Evolutionary conservation across 2,797 vertebrate species (phyloP), one percentile per base, ranked within the genome.

Genomic region (Pseudochromis fuscus): DNA sequence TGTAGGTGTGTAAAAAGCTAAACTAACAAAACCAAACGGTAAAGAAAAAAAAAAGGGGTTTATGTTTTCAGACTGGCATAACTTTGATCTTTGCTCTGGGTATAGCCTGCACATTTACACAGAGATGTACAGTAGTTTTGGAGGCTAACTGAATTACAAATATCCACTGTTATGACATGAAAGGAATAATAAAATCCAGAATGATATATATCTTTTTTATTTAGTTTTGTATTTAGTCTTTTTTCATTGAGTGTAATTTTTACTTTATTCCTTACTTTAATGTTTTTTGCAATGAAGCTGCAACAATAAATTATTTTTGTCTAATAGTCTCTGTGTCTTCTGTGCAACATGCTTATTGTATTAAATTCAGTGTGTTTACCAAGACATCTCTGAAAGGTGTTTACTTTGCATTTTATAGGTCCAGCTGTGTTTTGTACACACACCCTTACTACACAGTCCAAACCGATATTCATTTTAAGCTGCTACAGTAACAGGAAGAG

Each of bases 361-460:
- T 40, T 48, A 27, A 28, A 72, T 52, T 37, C 15, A 44, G 30
- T 13, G 23, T 60, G 52, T 74, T 74, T 60, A 52, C 46, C 15
- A 16, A 15, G 42, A 53, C 52, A 49, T 15, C 59, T 53, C 33
- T 53, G 45, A 48, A 75, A 63, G 7, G 21, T 48, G 60, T 73
- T 81, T 59, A 59, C 50, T 71, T 65, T 65, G 50, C 33, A 38
- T 77, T 75, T 77, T 67, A 31, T 21, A 49, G 15, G 37, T 51
- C n/a, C 66, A 69, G 71, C 70, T 79, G 27, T 44, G 58, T 49
- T 64, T 60, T 69, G 27, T 67, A 38, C 28, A 59, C 24, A 50
- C 21, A 57, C 38, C 18, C 19, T 6, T 37, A 23, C 58, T 15
- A 31, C 50, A n/a, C 53, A 38, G 69, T 48, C 49, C 44, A 73